phyloP scores from a whole-genome alignment of 2,113 vertebrate genomes.

The Corythaixoides concolor region DNA sequence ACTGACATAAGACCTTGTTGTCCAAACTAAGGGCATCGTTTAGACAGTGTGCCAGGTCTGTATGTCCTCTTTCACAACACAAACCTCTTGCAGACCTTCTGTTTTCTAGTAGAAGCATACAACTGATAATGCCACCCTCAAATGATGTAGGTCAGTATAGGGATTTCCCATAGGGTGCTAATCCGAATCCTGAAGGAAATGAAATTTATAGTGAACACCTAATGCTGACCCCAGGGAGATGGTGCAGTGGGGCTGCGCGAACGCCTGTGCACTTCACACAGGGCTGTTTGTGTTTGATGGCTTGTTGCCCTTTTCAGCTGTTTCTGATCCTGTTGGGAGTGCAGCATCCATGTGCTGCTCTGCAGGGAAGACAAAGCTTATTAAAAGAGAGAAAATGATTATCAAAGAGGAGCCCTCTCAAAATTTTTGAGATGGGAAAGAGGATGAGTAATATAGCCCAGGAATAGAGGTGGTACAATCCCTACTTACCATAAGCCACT shows the following conservation, averaged over 20 bases:
- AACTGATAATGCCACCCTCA: background rate
- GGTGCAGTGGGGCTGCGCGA: background rate
- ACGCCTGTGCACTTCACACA: background rate
- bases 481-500: background rate
- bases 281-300: background rate
- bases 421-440: background rate
- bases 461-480: background rate
- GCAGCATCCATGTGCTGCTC: background rate
- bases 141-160: no score
- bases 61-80: fast-evolving
- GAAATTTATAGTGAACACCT: no score
- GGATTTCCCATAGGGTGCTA: background rate
- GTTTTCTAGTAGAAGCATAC: background rate
- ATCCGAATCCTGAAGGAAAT: background rate
- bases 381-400: background rate
- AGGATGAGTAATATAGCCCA: background rate
- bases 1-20: no score
- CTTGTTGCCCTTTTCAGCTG: background rate
- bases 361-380: background rate
- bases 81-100: background rate
- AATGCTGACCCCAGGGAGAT: no score
- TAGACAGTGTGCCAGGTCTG: no score
- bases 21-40: background rate
- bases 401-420: background rate
- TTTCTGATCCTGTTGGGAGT: background rate